Conservation (phyloP, 2,113 vertebrate genomes). For the Trogon melanurus region DNA sequence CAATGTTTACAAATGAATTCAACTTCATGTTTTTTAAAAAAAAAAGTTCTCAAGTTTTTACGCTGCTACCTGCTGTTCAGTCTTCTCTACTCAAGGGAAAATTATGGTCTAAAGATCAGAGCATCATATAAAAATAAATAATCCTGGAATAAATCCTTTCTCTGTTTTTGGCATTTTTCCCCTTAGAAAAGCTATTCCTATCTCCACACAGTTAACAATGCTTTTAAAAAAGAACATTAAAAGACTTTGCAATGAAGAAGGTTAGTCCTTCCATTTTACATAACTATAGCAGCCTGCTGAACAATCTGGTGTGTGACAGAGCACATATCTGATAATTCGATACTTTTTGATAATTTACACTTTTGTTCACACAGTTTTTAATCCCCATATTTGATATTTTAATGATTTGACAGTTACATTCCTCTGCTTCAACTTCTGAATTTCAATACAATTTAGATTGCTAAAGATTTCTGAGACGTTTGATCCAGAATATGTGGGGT, state of each 20-base stretch:
- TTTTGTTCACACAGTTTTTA: not conserved
- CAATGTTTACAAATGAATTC: not conserved
- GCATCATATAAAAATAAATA: not conserved
- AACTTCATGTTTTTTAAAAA: not conserved
- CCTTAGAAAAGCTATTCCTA: not conserved
- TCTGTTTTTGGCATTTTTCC: not conserved
- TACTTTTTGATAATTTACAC: constrained; percentile 2
- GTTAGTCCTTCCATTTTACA: not conserved
- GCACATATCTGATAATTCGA: not conserved
- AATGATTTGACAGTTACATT: not conserved
- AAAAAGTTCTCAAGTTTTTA: not conserved
- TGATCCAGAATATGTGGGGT: not conserved
- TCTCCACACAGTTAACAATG: not conserved
- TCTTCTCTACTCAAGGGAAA: not conserved
- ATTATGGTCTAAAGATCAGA: not conserved
- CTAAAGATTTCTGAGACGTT: not conserved
- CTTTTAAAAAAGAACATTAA: not conserved
- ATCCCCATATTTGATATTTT: not conserved
- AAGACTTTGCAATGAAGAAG: not conserved
- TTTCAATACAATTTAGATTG: not conserved
- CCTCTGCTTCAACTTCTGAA: not conserved
- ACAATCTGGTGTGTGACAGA: constrained; percentile 7
- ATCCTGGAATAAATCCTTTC: not conserved
- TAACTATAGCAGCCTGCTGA: not conserved
- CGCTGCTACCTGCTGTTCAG: not conserved